phyloP scores from a whole-genome alignment of 2,888 invertebrate genomes.

The Callimorpha dominula region DNA sequence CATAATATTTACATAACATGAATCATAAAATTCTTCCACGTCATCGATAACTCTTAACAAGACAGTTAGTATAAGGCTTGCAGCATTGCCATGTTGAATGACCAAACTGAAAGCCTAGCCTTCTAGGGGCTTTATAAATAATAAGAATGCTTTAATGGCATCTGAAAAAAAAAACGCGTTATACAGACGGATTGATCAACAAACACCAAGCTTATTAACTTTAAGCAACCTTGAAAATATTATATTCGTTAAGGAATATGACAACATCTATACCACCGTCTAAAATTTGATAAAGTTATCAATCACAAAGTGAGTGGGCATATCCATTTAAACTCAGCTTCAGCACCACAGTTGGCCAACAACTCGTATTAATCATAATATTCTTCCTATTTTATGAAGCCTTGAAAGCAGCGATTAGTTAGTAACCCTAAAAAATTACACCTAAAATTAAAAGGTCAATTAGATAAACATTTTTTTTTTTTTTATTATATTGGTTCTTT shows the following conservation, averaged over 20 bases:
- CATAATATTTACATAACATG: too few species aligned
- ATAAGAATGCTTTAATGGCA: background rate
- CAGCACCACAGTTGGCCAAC: slow-evolving; percentile 35
- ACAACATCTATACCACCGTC: background rate
- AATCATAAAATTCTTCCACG: too few species aligned
- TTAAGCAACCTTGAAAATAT: background rate
- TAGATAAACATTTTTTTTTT: background rate
- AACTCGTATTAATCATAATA: slow-evolving; percentile 53
- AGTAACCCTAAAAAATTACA: background rate
- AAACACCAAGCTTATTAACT: background rate
- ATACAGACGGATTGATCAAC: background rate
- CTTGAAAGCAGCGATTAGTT: slow-evolving; percentile 4
- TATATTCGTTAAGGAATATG: background rate
- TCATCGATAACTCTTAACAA: too few species aligned
- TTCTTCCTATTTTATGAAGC: slow-evolving; percentile 30
- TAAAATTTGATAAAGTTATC: slow-evolving; percentile 22
- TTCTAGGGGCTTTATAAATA: background rate
- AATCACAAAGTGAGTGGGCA: slow-evolving; percentile 32
- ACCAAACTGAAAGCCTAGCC: background rate
- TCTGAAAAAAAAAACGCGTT: background rate
- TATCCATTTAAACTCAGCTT: slow-evolving; percentile 32
- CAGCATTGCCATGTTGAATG: background rate
- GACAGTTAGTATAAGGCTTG: too few species aligned
- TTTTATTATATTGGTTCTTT: too few species aligned
- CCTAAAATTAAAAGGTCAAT: background rate